Conservation (phyloP, 2,888 invertebrate species). For the Timema cristinae region DNA sequence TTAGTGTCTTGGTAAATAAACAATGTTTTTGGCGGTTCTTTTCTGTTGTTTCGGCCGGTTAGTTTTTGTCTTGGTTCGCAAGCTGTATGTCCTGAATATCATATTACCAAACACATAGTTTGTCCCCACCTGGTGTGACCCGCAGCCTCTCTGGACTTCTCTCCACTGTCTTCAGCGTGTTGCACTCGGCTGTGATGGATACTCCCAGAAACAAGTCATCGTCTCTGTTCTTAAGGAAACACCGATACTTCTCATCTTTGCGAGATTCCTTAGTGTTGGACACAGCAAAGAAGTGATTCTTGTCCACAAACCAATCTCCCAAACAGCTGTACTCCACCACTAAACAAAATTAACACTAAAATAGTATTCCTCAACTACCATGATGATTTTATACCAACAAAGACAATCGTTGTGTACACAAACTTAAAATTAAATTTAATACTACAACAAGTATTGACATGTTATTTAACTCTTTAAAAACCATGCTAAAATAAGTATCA, state of each 20-base stretch:
- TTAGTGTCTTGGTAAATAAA: no score
- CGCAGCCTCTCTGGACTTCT: slow-evolving; percentile 86
- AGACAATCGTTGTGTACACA: not conserved
- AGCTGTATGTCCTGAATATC: no score
- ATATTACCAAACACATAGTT: no score
- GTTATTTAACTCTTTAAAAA: no score
- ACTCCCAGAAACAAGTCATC: slow-evolving; percentile 89
- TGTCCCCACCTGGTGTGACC: slow-evolving; percentile 68
- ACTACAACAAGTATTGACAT: no score
- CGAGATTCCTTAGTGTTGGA: slow-evolving; percentile 94
- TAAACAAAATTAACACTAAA: slow-evolving; percentile 35
- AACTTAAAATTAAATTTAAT: slow-evolving; percentile 14
- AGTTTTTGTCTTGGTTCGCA: no score
- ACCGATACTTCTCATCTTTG: slow-evolving; percentile 90
- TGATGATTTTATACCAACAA: not conserved
- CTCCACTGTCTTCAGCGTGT: slow-evolving; percentile 86
- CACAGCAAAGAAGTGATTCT: slow-evolving; percentile 96
- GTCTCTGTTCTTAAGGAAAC: slow-evolving; percentile 90
- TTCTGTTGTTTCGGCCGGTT: no score
- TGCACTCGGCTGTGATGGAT: slow-evolving; percentile 92
- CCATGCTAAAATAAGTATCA: no score
- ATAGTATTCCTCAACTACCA: not conserved
- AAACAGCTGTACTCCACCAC: slow-evolving; percentile 89
- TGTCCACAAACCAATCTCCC: slow-evolving; percentile 93
- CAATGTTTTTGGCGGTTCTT: no score